phyloP scores from a whole-genome alignment of 2,797 vertebrate species.

The Synaphobranchus kaupii region DNA sequence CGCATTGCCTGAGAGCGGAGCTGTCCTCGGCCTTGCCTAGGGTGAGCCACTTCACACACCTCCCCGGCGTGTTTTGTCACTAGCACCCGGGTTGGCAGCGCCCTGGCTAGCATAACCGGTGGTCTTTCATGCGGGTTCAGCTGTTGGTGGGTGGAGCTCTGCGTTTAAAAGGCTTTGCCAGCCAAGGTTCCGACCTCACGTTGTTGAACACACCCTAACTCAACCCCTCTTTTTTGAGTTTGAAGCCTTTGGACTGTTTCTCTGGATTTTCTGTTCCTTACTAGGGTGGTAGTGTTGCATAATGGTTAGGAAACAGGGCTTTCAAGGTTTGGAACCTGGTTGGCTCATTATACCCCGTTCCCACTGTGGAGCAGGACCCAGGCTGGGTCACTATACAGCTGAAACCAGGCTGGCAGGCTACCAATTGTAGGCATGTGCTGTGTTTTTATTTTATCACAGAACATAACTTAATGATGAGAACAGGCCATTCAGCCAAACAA shows the following conservation, averaged over 20 bases:
- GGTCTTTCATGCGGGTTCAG: neutral
- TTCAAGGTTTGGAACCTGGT: neutral
- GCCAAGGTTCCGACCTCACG: neutral
- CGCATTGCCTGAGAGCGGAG: neutral
- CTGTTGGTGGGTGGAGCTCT: neutral
- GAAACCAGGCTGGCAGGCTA: neutral
- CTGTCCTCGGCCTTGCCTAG: neutral
- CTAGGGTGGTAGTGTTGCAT: no score
- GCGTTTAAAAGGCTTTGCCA: neutral
- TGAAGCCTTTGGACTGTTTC: neutral
- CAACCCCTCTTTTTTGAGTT: neutral
- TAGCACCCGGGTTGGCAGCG: neutral
- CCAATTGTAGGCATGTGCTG: no score
- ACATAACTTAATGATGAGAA: no score
- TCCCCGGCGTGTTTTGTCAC: neutral
- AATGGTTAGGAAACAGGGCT: neutral
- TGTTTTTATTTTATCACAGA: no score
- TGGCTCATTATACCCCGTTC: neutral
- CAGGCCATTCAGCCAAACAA: no score
- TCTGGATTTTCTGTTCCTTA: neutral
- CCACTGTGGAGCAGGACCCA: neutral
- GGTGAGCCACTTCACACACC: neutral
- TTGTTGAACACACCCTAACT: neutral
- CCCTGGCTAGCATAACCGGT: conserved; percentile 8
- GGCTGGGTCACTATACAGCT: neutral